Conservation (phyloP, 2,888 invertebrate species). For the Lasius fuliginosus region DNA sequence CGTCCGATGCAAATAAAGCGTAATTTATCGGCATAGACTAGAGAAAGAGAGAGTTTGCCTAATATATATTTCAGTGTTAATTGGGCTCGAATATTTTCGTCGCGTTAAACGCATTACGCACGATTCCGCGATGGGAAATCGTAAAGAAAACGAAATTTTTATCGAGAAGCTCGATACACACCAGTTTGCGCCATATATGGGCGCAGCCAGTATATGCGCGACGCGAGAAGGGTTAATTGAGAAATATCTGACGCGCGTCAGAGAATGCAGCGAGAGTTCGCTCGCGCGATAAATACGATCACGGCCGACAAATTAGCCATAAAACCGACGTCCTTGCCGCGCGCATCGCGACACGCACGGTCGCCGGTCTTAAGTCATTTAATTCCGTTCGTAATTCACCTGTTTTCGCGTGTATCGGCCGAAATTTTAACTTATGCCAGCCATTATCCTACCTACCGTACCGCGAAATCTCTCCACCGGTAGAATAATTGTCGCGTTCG, state of each 20-base stretch:
- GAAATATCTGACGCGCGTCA: constrained; percentile 70
- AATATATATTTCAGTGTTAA: constrained; percentile 22
- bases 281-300: constrained; percentile 77
- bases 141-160: constrained; percentile 18
- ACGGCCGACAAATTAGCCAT: constrained; percentile 80
- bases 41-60: background rate
- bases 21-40: constrained; percentile 1
- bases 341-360: constrained; percentile 62
- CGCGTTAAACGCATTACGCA: background rate
- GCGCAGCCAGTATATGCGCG: background rate
- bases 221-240: constrained; percentile 69
- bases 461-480: constrained; percentile 15
- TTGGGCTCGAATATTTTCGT: background rate
- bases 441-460: constrained; percentile 77
- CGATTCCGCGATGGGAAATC: background rate
- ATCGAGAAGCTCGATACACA: background rate
- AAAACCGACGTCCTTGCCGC: constrained; percentile 71
- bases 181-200: background rate
- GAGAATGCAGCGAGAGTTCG: constrained; percentile 47
- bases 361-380: constrained; percentile 76
- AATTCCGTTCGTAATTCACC: constrained; percentile 81
- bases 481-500: constrained; percentile 63
- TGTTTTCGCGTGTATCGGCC: constrained; percentile 80
- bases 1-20: background rate
- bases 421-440: constrained; percentile 82